Conservation (phyloP, 2,888 invertebrate genomes). For the Andrena fulva region DNA sequence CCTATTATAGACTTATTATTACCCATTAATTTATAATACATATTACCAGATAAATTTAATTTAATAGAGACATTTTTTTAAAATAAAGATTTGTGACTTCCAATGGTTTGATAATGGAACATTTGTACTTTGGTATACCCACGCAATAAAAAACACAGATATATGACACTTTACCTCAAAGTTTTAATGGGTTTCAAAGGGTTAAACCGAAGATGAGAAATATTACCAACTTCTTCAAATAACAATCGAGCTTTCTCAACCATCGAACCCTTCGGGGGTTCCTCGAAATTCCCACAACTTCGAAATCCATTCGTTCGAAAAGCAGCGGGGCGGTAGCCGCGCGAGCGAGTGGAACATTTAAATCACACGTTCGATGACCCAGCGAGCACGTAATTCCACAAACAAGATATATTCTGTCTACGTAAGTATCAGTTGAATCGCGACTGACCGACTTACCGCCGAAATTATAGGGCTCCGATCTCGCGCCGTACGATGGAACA, state of each 20-base stretch:
- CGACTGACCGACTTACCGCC: constrained; percentile 34
- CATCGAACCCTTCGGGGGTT: not conserved
- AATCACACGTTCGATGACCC: constrained; percentile 39
- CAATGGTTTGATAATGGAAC: too few relatives aligned
- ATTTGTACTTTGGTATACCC: too few relatives aligned
- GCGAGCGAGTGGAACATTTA: constrained; percentile 2
- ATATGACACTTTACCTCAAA: too few relatives aligned
- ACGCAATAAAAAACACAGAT: too few relatives aligned
- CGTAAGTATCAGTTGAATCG: constrained; percentile 45
- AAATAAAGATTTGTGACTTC: too few relatives aligned
- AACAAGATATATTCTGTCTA: constrained; percentile 49
- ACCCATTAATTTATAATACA: too few relatives aligned
- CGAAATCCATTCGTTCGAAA: not conserved
- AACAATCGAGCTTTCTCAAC: not conserved
- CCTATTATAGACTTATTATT: too few relatives aligned
- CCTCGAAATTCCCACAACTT: not conserved
- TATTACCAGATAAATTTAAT: too few relatives aligned
- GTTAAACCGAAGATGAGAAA: not conserved
- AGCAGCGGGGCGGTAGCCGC: not conserved
- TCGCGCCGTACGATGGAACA: constrained; percentile 3
- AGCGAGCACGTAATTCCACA: constrained; percentile 30
- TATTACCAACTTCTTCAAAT: not conserved
- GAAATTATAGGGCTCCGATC: constrained; percentile 38
- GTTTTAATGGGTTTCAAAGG: too few relatives aligned
- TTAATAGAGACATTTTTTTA: too few relatives aligned